Percentiles rank a stretch among this genome's conserved stretches.
These are phyloP conservation scores for Leptogaster cylindrica DNA, from an alignment of 2,888 invertebrate genomes.

Conservation along the genomic window DNA sequence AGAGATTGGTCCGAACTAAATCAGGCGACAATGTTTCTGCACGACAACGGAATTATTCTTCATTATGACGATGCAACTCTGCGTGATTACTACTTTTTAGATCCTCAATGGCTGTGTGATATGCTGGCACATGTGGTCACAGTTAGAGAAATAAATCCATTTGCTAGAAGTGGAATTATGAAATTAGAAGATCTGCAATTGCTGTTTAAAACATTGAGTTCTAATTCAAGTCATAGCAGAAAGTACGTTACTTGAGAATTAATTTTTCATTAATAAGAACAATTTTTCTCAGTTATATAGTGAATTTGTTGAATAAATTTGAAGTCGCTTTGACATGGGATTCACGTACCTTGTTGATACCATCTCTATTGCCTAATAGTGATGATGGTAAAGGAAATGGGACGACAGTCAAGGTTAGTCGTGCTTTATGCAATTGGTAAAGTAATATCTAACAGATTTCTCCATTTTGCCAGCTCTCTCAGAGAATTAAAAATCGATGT, in stretches of 20 bases:
- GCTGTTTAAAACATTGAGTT: slow-evolving; percentile 87
- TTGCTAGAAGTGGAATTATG: slow-evolving; percentile 93
- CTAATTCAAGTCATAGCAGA: slow-evolving; percentile 71
- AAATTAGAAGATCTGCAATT: slow-evolving; percentile 89
- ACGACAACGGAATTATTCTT: slow-evolving; percentile 94
- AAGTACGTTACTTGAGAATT: slow-evolving; percentile 52
- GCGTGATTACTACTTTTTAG: slow-evolving; percentile 93
- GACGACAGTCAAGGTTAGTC: slow-evolving; percentile 59
- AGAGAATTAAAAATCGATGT: slow-evolving; percentile 50
- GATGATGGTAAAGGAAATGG: slow-evolving; percentile 64
- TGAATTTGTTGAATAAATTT: slow-evolving; percentile 92
- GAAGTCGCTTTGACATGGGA: slow-evolving; percentile 98
- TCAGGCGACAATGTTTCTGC: slow-evolving; percentile 95
- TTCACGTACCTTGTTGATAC: slow-evolving; percentile 85
- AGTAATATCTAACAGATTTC: neutral
- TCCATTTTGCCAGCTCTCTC: slow-evolving; percentile 52
- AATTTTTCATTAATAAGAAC: neutral
- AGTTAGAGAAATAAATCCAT: slow-evolving; percentile 95
- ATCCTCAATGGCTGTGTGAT: slow-evolving; percentile 99
- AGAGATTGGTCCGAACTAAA: slow-evolving; percentile 90
- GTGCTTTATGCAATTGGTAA: neutral
- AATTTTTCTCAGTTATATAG: slow-evolving; percentile 74
- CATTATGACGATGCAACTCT: slow-evolving; percentile 94
- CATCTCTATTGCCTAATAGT: slow-evolving; percentile 86
- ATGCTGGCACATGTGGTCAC: slow-evolving; percentile 96